Percentiles rank a stretch among this genome's conserved stretches.
Evolutionary conservation across 2,888 invertebrate species (phyloP).

Genomic region (Hirtodrosophila alboralis): DNA sequence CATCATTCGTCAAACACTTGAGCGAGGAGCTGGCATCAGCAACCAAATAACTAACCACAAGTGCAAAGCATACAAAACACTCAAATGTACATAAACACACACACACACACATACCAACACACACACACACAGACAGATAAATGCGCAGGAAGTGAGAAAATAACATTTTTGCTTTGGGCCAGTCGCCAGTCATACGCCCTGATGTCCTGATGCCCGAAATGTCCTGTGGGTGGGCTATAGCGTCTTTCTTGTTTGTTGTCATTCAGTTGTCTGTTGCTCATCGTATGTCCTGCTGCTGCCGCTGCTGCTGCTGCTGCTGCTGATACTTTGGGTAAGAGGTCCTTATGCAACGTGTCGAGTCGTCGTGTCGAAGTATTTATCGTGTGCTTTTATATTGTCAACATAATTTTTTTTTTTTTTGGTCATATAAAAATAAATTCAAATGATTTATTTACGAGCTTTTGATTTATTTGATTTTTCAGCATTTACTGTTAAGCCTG

Average conservation of each 20-base stretch:
- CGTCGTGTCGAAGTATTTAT: constrained; percentile 65
- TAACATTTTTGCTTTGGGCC: constrained; percentile 55
- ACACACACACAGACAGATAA: constrained; percentile 9
- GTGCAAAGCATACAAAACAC: constrained; percentile 46
- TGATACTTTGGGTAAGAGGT: constrained; percentile 19
- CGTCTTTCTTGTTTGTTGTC: constrained; percentile 56
- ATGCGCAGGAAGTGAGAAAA: constrained; percentile 56
- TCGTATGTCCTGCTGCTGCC: constrained; percentile 28
- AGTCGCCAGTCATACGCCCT: not conserved
- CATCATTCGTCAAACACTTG: constrained; percentile 53
- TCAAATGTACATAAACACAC: constrained; percentile 29
- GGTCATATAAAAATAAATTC: constrained; percentile 76
- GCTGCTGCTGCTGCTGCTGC: constrained; percentile 12
- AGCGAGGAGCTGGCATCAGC: constrained; percentile 26
- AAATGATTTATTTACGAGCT: constrained; percentile 82
- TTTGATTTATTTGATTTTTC: constrained; percentile 82
- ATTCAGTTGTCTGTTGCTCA: constrained; percentile 44
- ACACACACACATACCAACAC: not conserved
- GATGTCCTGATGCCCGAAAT: constrained; percentile 13
- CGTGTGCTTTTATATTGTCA: constrained; percentile 78
- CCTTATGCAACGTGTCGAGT: constrained; percentile 59
- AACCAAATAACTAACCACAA: constrained; percentile 70
- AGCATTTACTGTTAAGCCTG: constrained; percentile 38
- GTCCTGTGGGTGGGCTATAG: constrained; percentile 13
- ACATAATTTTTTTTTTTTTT: constrained; percentile 68